phyloP scores from a whole-genome alignment of 2,888 invertebrate genomes.

The Suillia variegata region DNA sequence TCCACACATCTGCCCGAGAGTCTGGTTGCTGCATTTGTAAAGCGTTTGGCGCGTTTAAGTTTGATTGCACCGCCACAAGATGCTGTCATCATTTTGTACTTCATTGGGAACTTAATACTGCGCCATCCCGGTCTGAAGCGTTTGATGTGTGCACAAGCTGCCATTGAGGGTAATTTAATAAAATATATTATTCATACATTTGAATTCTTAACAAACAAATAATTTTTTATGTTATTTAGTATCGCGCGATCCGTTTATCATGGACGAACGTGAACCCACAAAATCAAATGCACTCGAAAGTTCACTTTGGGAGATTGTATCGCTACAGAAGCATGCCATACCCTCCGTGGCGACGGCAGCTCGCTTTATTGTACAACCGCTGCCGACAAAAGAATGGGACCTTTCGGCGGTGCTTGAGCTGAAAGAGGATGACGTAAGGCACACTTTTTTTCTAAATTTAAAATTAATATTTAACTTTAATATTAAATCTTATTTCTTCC shows the following conservation, averaged over 20 bases:
- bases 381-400: slow-evolving; percentile 74
- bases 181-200: background rate
- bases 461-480: background rate
- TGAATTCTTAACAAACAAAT: background rate
- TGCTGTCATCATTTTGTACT: slow-evolving; percentile 75
- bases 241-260: slow-evolving; percentile 78
- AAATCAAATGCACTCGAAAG: slow-evolving; percentile 84
- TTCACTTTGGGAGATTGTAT: slow-evolving; percentile 90
- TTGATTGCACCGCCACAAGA: slow-evolving; percentile 83
- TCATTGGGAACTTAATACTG: slow-evolving; percentile 83
- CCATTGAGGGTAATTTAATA: slow-evolving; percentile 54
- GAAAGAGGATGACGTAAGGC: slow-evolving; percentile 68
- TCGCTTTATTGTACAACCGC: slow-evolving; percentile 69
- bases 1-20: slow-evolving; percentile 92
- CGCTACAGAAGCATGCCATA: slow-evolving; percentile 74
- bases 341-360: slow-evolving; percentile 77
- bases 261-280: slow-evolving; percentile 79
- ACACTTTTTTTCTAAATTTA: slow-evolving; percentile 18
- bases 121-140: slow-evolving; percentile 84
- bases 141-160: slow-evolving; percentile 65
- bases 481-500: background rate
- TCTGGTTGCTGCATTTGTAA: slow-evolving; percentile 91
- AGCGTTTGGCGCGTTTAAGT: slow-evolving; percentile 82
- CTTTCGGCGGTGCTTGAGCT: slow-evolving; percentile 70
- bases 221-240: too few relatives aligned